Percentiles rank a stretch among this genome's conserved stretches.
These are phyloP conservation scores for Actinernus sp. DNA, from an alignment of 92 coral and sea anemone species.

Conservation along the genomic window DNA sequence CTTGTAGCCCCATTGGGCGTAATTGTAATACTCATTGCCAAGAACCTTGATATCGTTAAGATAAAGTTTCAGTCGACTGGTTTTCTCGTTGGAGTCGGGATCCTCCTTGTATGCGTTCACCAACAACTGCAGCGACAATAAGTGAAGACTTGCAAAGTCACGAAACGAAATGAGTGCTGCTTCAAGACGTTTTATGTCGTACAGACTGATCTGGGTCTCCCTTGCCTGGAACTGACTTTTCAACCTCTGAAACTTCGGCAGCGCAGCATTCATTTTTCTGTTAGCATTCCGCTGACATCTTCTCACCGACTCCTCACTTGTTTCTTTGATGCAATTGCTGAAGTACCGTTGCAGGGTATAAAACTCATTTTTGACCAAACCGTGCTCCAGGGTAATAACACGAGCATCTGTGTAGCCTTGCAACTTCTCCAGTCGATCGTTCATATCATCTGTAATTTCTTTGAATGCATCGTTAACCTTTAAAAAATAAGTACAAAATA, in stretches of 20 bases:
- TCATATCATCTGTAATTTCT: slow-evolving; percentile 6
- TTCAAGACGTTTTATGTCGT: slow-evolving; percentile 2
- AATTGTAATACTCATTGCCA: neutral
- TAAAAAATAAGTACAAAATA: no score
- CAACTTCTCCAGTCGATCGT: slow-evolving; percentile 1
- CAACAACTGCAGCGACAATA: neutral
- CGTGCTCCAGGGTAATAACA: slow-evolving; percentile 2
- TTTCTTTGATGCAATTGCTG: slow-evolving; percentile 1
- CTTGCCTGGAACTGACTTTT: neutral
- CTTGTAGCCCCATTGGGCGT: neutral
- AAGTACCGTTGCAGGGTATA: neutral
- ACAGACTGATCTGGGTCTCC: neutral
- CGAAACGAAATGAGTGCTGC: slow-evolving; percentile 6
- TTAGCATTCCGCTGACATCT: neutral
- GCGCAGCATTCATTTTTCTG: neutral
- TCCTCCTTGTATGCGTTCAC: neutral
- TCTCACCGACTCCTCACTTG: neutral
- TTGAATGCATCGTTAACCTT: slow-evolving; percentile 4
- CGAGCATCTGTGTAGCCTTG: slow-evolving; percentile 2
- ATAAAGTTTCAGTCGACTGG: neutral
- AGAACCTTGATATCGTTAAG: neutral
- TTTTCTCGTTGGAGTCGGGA: neutral
- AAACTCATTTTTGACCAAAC: slow-evolving; percentile 1
- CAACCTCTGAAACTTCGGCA: slow-evolving; percentile 5
- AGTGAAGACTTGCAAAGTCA: slow-evolving; percentile 11